Percentiles rank a stretch among this genome's conserved stretches.
Conservation (phyloP, 2,113 vertebrate genomes). For the mouse (Mus musculus) region GRCm39 chr2:68292501-68293000, state of each 20-base stretch:
- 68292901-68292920: not conserved
- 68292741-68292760: not conserved
- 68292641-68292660: not conserved
- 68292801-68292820: too few species aligned
- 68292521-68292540: not conserved
- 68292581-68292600: not conserved
- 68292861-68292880: not conserved
- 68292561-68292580: not conserved
- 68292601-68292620: not conserved
- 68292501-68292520: not conserved
- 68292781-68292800: not conserved
- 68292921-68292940: not conserved
- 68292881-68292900: constrained; percentile 21
- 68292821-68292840: not conserved
- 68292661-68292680: not conserved
- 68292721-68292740: not conserved
- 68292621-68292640: not conserved
- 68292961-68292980: not conserved
- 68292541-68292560: not conserved
- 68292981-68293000: not conserved
- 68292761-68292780: constrained; percentile 20
- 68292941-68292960: not conserved
- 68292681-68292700: not conserved
- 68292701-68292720: not conserved
- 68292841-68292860: not conserved